phyloP scores from a whole-genome alignment of 2,888 invertebrate species.

The Parnassius mnemosyne region DNA sequence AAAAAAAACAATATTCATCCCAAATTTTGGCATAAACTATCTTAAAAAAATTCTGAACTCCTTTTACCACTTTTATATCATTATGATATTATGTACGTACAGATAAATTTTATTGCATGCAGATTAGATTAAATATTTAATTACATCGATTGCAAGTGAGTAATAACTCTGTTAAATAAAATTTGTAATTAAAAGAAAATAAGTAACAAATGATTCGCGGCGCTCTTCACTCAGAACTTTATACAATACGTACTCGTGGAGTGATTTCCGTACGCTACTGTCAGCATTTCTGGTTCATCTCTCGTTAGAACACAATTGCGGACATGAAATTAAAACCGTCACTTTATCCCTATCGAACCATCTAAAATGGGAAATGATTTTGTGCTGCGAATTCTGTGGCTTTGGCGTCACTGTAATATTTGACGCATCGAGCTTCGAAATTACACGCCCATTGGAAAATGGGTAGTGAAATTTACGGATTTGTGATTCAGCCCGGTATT shows the following conservation, averaged over 20 bases:
- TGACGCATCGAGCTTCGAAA: slow-evolving; percentile 4
- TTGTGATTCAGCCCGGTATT: slow-evolving; percentile 1
- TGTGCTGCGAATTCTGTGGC: slow-evolving; percentile 5
- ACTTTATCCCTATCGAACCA: slow-evolving; percentile 28
- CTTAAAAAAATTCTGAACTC: too few species aligned
- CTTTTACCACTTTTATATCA: too few species aligned
- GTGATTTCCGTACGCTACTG: slow-evolving; percentile 71
- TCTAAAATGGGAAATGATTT: slow-evolving; percentile 19
- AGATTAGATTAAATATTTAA: too few species aligned
- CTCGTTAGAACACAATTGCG: slow-evolving; percentile 71
- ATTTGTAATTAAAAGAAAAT: background rate
- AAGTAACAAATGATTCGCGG: slow-evolving; percentile 4
- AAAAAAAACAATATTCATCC: too few species aligned
- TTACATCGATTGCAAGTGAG: too few species aligned
- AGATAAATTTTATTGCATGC: too few species aligned
- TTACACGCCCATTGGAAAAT: slow-evolving; percentile 11
- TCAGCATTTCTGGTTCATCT: slow-evolving; percentile 74
- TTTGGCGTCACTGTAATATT: slow-evolving; percentile 14
- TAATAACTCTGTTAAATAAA: too few species aligned
- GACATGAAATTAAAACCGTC: slow-evolving; percentile 66
- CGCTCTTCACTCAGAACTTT: slow-evolving; percentile 10
- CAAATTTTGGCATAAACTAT: too few species aligned
- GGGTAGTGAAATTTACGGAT: slow-evolving; percentile 10
- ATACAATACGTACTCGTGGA: slow-evolving; percentile 40
- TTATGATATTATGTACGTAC: too few species aligned